Percentiles rank a stretch among this genome's conserved stretches.
Conservation (phyloP, 1,140 invertebrate genomes). For the Rhopalosiphum padi region DNA sequence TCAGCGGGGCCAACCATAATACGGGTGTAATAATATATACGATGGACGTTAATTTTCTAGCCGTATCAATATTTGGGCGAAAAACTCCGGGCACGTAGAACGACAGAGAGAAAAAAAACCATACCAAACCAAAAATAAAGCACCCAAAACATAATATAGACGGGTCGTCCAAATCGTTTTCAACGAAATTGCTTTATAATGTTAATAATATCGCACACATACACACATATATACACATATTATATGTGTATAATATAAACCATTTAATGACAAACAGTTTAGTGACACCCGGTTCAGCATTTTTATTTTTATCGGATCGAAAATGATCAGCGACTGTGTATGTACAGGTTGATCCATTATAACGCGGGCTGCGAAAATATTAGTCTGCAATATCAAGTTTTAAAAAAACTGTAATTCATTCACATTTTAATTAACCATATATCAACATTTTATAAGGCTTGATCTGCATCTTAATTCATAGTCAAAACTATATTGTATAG, state of each 20-base stretch:
- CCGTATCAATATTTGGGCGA: conserved; percentile 16
- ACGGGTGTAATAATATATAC: conserved; percentile 31
- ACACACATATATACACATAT: not conserved
- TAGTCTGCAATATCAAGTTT: no score
- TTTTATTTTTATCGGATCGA: not conserved
- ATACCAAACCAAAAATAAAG: not conserved
- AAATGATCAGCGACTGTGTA: no score
- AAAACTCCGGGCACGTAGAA: conserved; percentile 29
- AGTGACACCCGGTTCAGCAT: not conserved
- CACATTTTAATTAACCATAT: no score
- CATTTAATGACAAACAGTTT: not conserved
- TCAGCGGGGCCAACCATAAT: not conserved
- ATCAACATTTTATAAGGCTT: no score
- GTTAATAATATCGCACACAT: not conserved
- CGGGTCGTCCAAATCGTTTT: not conserved
- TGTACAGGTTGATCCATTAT: no score
- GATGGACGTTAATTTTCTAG: conserved; percentile 16
- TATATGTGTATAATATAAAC: no score
- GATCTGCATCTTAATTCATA: no score
- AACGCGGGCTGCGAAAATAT: no score
- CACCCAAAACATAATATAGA: not conserved
- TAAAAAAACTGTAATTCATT: no score
- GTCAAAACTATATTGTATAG: no score
- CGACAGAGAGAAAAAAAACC: not conserved
- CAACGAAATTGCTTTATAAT: not conserved